A percentile compares a stretch with the other conserved stretches of the same genome.
Conservation (phyloP, 2,888 invertebrate genomes). For the Lysandra coridon region DNA sequence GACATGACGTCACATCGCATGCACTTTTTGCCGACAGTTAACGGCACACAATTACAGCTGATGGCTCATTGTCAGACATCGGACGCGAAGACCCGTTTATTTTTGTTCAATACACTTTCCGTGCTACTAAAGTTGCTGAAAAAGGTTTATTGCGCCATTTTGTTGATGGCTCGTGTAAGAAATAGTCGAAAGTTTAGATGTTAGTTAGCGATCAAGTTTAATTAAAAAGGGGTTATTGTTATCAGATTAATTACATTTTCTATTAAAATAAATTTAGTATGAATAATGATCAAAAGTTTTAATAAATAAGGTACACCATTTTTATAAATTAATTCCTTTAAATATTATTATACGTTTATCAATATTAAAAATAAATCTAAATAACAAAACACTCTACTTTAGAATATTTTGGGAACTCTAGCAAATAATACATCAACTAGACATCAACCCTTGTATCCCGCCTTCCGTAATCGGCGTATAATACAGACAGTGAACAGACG, state of each 20-base stretch:
- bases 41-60: slow-evolving; percentile 33
- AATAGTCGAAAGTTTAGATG: not conserved
- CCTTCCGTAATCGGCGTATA: slow-evolving; percentile 1
- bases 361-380: not conserved
- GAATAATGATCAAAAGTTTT: not conserved
- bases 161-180: not conserved
- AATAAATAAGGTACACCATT: not conserved
- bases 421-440: not conserved
- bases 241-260: not conserved
- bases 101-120: slow-evolving; percentile 27
- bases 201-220: not conserved
- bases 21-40: slow-evolving; percentile 34
- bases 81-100: slow-evolving; percentile 32
- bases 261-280: not conserved
- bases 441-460: not conserved
- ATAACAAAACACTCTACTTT: not conserved
- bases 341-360: not conserved
- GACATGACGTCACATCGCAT: slow-evolving; percentile 28
- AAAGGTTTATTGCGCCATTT: slow-evolving; percentile 23
- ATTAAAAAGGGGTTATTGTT: not conserved
- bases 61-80: slow-evolving; percentile 34
- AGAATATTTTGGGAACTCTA: not conserved
- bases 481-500: slow-evolving; percentile 8
- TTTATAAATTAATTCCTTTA: not conserved
- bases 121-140: slow-evolving; percentile 12